These are phyloP conservation scores for Chloroceryle inda DNA, from an alignment of 2,797 vertebrate species.

Conservation along the genomic window DNA sequence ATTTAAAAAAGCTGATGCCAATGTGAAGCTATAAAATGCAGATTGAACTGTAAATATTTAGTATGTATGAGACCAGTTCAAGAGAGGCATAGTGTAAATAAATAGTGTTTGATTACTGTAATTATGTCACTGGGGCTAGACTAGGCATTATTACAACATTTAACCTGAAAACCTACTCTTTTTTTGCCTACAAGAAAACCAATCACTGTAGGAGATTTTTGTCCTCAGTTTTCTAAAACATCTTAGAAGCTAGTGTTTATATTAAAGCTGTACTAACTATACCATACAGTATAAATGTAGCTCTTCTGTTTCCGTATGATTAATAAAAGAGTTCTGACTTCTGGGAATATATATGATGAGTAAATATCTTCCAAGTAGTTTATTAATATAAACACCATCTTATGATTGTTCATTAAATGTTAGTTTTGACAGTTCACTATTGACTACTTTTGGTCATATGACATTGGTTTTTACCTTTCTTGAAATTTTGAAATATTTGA, in stretches of 20 bases:
- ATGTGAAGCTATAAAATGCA: not conserved
- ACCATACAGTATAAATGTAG: not conserved
- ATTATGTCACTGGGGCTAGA: not conserved
- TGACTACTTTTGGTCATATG: not conserved
- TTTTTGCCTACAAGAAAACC: not conserved
- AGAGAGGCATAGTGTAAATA: not conserved
- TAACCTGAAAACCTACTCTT: not conserved
- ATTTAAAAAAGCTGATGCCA: conserved; percentile 8
- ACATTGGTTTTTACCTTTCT: not conserved
- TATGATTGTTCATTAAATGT: not conserved
- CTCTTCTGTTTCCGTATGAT: not conserved
- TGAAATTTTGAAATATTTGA: not conserved
- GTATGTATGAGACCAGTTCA: not conserved
- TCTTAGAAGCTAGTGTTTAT: not conserved
- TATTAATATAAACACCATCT: not conserved
- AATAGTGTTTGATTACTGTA: not conserved
- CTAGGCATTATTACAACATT: not conserved
- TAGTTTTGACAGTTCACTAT: not conserved
- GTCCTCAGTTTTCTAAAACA: not conserved
- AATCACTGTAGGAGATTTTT: not conserved
- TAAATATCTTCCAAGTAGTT: not conserved
- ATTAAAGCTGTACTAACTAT: not conserved
- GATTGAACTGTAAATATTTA: conserved; percentile 26
- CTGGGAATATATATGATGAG: not conserved
- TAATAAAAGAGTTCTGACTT: conserved; percentile 7